phyloP scores from a whole-genome alignment of 1,140 invertebrate species.

The Drosophila eugracilis region DNA sequence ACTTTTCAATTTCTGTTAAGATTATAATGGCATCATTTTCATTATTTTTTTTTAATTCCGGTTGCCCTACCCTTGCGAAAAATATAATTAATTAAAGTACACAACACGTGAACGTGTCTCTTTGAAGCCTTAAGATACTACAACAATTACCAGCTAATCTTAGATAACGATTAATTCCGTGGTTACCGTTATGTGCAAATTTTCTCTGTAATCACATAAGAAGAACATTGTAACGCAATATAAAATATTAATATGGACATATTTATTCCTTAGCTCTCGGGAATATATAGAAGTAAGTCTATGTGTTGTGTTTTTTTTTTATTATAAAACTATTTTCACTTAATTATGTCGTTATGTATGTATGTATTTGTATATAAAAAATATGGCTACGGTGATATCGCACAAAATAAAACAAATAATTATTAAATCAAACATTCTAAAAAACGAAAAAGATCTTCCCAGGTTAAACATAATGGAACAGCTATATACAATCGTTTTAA shows the following conservation, averaged over 20 bases:
- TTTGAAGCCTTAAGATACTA: constrained; percentile 63
- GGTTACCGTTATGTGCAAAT: constrained; percentile 43
- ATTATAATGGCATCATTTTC: constrained; percentile 31
- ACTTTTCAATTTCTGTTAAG: constrained; percentile 28
- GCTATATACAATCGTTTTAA: constrained; percentile 69
- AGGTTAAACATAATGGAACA: constrained; percentile 52
- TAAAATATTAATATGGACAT: constrained; percentile 57
- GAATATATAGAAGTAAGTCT: constrained; percentile 48
- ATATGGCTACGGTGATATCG: constrained; percentile 73
- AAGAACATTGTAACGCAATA: constrained; percentile 54
- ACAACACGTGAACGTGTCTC: constrained; percentile 50
- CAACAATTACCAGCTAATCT: constrained; percentile 73
- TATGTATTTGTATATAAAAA: constrained; percentile 67
- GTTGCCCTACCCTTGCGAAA: constrained; percentile 44
- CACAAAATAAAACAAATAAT: constrained; percentile 51
- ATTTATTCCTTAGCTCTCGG: constrained; percentile 50
- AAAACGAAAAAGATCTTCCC: constrained; percentile 39
- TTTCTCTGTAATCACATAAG: constrained; percentile 49
- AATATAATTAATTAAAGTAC: constrained; percentile 56
- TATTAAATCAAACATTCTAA: constrained; percentile 49
- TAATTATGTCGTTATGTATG: constrained; percentile 75
- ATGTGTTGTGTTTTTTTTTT: constrained; percentile 54
- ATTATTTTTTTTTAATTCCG: constrained; percentile 27
- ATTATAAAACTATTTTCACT: constrained; percentile 73
- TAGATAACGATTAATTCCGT: constrained; percentile 73